Percentiles rank a stretch among this genome's conserved stretches.
Evolutionary conservation across 2,888 invertebrate genomes (phyloP).

Genomic region (Clostera curtula): DNA sequence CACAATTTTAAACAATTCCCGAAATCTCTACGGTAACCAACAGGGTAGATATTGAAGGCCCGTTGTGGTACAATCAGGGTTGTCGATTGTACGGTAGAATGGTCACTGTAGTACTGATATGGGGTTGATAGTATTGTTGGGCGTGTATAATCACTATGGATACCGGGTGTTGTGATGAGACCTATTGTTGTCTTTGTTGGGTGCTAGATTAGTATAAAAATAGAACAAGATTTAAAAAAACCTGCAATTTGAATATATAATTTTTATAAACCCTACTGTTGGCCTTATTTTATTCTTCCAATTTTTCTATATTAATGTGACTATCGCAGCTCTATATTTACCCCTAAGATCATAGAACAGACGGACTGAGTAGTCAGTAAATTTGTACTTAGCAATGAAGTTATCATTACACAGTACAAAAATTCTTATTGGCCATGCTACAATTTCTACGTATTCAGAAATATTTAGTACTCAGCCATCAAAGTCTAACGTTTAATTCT

Average conservation of each 20-base stretch:
- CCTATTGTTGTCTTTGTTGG: constrained; percentile 18
- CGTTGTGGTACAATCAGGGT: constrained; percentile 25
- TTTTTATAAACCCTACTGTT: too few relatives aligned
- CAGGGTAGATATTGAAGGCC: constrained; percentile 49
- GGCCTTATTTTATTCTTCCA: too few relatives aligned
- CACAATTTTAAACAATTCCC: constrained; percentile 58
- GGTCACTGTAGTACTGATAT: constrained; percentile 37
- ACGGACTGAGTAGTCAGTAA: too few relatives aligned
- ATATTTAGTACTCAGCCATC: constrained; percentile 10
- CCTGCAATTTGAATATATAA: too few relatives aligned
- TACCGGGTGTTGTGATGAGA: constrained; percentile 25
- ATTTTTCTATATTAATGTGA: too few relatives aligned
- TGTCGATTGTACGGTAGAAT: constrained; percentile 39
- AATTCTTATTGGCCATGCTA: too few relatives aligned
- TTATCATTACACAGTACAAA: too few relatives aligned
- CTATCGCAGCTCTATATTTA: too few relatives aligned
- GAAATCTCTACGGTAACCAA: constrained; percentile 53
- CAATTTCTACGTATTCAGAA: constrained; percentile 9
- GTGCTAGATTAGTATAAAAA: too few relatives aligned
- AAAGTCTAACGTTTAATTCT: constrained; percentile 22
- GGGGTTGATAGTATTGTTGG: constrained; percentile 60
- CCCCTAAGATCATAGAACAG: too few relatives aligned
- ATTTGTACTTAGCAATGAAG: too few relatives aligned
- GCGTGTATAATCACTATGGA: constrained; percentile 50
- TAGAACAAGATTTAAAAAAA: too few relatives aligned